Evolutionary conservation across 2,888 invertebrate genomes (phyloP).

Genomic region (Frankliniella intonsa): DNA sequence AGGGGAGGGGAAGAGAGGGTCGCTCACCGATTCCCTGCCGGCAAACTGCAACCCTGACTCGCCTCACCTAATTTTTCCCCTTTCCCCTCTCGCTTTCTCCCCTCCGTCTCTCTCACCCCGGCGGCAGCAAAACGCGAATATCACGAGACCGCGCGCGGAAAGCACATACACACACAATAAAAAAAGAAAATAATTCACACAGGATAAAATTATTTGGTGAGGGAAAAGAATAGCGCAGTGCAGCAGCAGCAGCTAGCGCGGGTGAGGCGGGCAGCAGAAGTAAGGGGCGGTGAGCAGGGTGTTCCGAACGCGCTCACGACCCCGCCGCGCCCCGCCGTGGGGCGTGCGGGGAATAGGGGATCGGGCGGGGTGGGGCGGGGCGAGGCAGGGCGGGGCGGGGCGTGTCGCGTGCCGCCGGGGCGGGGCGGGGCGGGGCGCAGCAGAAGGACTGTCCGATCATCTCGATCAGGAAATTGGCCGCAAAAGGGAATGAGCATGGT

Average conservation of each 20-base stretch:
- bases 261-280: not conserved
- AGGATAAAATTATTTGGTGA: too few species aligned
- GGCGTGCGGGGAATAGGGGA: not conserved
- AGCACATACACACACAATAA: too few species aligned
- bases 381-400: not conserved
- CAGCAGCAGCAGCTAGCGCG: not conserved
- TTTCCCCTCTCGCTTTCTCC: too few species aligned
- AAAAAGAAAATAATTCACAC: too few species aligned
- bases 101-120: too few species aligned
- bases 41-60: too few species aligned
- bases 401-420: not conserved
- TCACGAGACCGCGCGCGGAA: too few species aligned
- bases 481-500: not conserved
- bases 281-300: not conserved
- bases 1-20: too few species aligned
- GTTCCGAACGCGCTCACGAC: not conserved
- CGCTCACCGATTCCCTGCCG: too few species aligned
- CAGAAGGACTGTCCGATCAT: not conserved
- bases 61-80: too few species aligned
- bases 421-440: not conserved
- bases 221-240: not conserved
- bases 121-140: too few species aligned
- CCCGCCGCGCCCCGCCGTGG: not conserved
- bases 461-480: slow-evolving; percentile 13
- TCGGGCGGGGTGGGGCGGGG: not conserved